These are phyloP conservation scores for Timandra comae DNA, from an alignment of 2,888 invertebrate genomes.

Conservation along the genomic window DNA sequence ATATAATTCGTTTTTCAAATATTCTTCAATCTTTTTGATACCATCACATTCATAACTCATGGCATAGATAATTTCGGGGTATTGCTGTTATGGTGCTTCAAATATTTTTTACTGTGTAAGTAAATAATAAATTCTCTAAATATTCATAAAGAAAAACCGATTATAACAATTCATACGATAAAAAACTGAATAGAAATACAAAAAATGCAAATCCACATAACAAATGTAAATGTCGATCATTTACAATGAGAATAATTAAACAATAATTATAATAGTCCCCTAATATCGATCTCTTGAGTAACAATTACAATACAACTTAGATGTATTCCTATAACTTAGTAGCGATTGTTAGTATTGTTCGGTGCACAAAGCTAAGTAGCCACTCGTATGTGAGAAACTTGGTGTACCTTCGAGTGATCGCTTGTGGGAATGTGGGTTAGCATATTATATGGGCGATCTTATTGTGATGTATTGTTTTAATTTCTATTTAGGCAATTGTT, in stretches of 20 bases:
- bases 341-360: constrained; percentile 56
- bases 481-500: too few relatives aligned
- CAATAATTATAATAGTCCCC: constrained; percentile 29
- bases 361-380: constrained; percentile 51
- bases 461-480: constrained; percentile 9
- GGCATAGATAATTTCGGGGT: too few relatives aligned
- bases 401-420: constrained; percentile 41
- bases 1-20: too few relatives aligned
- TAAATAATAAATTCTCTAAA: too few relatives aligned
- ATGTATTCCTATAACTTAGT: constrained; percentile 46
- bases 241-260: constrained; percentile 47
- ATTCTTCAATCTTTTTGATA: too few relatives aligned
- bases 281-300: constrained; percentile 26
- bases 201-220: too few relatives aligned
- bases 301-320: constrained; percentile 43
- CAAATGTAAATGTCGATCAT: constrained; percentile 46
- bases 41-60: too few relatives aligned
- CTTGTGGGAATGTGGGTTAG: constrained; percentile 62
- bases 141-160: too few relatives aligned
- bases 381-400: constrained; percentile 63
- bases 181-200: too few relatives aligned
- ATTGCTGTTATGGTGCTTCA: too few relatives aligned
- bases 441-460: constrained; percentile 16
- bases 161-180: too few relatives aligned
- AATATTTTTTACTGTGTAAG: too few relatives aligned